Evolutionary conservation across 2,113 vertebrate species (phyloP), one percentile per base, ranked within the genome.

Genomic region (Alces alces): DNA sequence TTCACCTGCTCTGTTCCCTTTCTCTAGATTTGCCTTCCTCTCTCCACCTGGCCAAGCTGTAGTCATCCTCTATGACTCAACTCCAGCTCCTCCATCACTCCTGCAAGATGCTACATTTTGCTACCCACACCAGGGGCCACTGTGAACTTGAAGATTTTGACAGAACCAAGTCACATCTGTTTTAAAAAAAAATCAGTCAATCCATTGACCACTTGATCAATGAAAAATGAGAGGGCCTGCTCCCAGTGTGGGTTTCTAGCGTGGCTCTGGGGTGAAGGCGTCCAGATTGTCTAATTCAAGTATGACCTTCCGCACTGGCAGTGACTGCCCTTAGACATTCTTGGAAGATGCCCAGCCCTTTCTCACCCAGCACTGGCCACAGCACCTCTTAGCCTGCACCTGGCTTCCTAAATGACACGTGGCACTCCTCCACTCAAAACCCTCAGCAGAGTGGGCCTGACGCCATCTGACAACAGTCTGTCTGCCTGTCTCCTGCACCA

Each of bases 331-430:
- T 52, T 6, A 55, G 39, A n/a, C 27, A 85, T 17, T 27, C 54
- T 15, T 2, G 1, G 33, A 27, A 30, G 58, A 30, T 33, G 45
- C 0, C 0, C 13, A 58, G 39, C 47, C 43, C 25, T n/a, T 39
- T 17, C 25, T 70, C 54, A 15, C 36, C 25, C 50, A 70, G 66
- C 19, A 14, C 15, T 84, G 47, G n/a, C 73, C 80, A 45, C 14
- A 21, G 3, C 9, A 88, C 30, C 79, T 86, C 6, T 27, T 9
- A 27, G 50, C 84, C 55, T 54, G 80, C 52, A 36, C 45, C 23
- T 70, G 54, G 73, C n/a, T 94, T 93, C 73, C 78, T 80, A 50
- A 58, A 45, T 28, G 52, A 25, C 19, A n/a, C 16, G 9, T 5
- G 2, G 33, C 6, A 33, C 12, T 52, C 91, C 57, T 78, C 52